Percentiles rank a stretch among this genome's conserved stretches.
phyloP scores from a whole-genome alignment of 2,797 vertebrate species.

The Megalops cyprinoides region DNA sequence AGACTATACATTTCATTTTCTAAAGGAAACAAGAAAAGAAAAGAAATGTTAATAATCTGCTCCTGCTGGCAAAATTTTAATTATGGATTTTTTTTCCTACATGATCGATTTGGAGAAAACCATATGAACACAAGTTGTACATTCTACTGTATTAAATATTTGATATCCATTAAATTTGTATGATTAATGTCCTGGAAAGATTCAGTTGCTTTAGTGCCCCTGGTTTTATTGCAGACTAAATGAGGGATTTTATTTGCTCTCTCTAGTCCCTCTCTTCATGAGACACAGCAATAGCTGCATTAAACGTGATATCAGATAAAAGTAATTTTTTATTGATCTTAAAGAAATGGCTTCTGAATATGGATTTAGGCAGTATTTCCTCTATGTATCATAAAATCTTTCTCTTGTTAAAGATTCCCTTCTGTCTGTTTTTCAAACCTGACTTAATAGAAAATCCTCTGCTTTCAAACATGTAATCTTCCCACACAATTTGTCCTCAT shows the following conservation, averaged over 20 bases:
- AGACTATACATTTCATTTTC: constrained; percentile 71
- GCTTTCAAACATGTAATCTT: not conserved
- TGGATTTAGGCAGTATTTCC: not conserved
- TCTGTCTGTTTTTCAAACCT: not conserved
- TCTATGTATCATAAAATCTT: not conserved
- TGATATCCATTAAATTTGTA: constrained; percentile 80
- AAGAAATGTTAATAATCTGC: constrained; percentile 80
- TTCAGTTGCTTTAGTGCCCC: constrained; percentile 75
- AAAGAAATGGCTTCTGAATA: not conserved
- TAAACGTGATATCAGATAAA: constrained; percentile 66
- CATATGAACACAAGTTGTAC: constrained; percentile 81
- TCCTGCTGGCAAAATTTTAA: constrained; percentile 81
- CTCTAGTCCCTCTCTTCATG: constrained; percentile 56
- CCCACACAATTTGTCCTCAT: not conserved
- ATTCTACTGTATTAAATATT: constrained; percentile 84
- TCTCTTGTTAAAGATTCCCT: not conserved
- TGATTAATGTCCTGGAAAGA: constrained; percentile 83
- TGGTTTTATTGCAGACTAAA: constrained; percentile 78
- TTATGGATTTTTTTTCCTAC: constrained; percentile 81
- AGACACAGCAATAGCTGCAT: constrained; percentile 68
- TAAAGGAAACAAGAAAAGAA: constrained; percentile 67
- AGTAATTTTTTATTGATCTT: constrained; percentile 73
- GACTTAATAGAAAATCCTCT: not conserved
- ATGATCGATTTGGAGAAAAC: constrained; percentile 79
- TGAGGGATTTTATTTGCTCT: constrained; percentile 66